These are phyloP conservation scores for Peromyscus maniculatus DNA, from an alignment of 2,113 vertebrate species.

Conservation along the genomic window DNA sequence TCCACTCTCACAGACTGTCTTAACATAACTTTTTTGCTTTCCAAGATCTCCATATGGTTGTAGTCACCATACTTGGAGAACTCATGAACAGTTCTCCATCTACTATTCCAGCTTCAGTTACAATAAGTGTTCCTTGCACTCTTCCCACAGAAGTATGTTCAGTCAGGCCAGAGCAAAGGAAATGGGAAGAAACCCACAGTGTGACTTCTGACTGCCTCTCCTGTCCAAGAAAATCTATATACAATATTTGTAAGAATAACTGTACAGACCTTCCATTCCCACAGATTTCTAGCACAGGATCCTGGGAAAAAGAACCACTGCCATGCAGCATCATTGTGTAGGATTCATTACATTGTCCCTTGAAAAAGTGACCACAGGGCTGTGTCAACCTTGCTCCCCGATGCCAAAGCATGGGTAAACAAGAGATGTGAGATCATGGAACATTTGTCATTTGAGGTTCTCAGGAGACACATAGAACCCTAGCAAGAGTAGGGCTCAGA, in stretches of 20 bases:
- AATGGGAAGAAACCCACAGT: not conserved
- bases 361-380: not conserved
- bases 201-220: not conserved
- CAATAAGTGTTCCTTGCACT: not conserved
- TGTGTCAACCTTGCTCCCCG: not conserved
- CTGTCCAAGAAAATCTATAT: not conserved
- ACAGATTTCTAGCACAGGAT: not conserved
- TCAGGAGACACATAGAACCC: not conserved
- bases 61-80: not conserved
- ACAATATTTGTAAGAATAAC: not conserved
- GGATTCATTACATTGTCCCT: not conserved
- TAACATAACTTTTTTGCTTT: not conserved
- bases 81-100: not conserved
- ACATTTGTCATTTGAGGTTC: not conserved
- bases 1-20: too few species aligned
- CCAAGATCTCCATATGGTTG: accelerated
- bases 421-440: too few species aligned
- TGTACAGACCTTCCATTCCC: not conserved
- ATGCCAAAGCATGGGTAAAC: too few species aligned
- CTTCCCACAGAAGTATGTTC: not conserved
- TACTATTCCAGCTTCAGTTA: not conserved
- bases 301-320: not conserved
- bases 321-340: not conserved
- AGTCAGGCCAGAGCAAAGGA: not conserved
- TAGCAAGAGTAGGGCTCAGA: not conserved